phyloP scores from a whole-genome alignment of 2,888 invertebrate genomes.

The Agonopterix alstromeriana region DNA sequence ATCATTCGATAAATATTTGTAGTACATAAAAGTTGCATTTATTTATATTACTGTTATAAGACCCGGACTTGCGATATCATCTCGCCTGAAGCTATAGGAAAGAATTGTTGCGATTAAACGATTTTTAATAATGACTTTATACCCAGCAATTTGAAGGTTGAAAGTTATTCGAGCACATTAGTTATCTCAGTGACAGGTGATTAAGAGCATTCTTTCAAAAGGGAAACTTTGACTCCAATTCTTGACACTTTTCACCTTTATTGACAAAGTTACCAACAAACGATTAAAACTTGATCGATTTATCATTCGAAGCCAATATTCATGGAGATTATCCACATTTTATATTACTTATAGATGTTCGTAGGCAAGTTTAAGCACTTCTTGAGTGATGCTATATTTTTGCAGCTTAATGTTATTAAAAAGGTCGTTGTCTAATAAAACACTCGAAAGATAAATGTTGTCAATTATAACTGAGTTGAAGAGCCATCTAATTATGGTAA shows the following conservation, averaged over 20 bases:
- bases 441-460: too few species aligned
- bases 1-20: too few species aligned
- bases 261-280: constrained; percentile 4
- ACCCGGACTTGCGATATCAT: not conserved
- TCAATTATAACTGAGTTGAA: too few species aligned
- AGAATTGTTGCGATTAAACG: constrained; percentile 20
- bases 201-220: constrained; percentile 29
- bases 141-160: constrained; percentile 15
- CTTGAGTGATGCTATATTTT: too few species aligned
- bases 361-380: not conserved
- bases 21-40: not conserved
- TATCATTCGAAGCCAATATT: not conserved
- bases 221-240: constrained; percentile 20
- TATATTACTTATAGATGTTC: not conserved
- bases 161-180: constrained; percentile 24
- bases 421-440: too few species aligned
- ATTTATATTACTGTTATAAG: not conserved
- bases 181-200: constrained; percentile 27
- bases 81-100: constrained; percentile 1
- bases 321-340: not conserved
- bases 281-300: not conserved
- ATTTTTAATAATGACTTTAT: constrained; percentile 28
- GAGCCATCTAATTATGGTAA: not conserved
- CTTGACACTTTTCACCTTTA: constrained; percentile 9
- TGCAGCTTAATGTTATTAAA: too few species aligned